A percentile compares a stretch with the other conserved stretches of the same genome.
phyloP scores from a whole-genome alignment of 2,113 vertebrate species.

The Pollimyrus isidori region DNA sequence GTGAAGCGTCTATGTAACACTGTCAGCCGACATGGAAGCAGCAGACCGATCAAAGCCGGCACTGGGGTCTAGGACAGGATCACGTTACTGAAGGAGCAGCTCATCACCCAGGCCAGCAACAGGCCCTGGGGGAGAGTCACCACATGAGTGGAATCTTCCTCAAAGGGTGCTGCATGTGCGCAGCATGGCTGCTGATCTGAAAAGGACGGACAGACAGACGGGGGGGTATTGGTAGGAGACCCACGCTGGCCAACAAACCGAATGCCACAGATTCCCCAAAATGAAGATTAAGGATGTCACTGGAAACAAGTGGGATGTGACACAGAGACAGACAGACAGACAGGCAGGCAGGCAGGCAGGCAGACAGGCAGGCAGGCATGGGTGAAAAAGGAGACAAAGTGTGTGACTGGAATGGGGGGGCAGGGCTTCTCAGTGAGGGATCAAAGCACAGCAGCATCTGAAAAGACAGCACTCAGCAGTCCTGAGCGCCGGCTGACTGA shows the following conservation, averaged over 20 bases:
- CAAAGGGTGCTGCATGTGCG: not conserved
- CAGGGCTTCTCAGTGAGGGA: not conserved
- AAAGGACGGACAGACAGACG: not conserved
- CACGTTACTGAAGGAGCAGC: not conserved
- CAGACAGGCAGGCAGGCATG: not conserved
- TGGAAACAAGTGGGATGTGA: not conserved
- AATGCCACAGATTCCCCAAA: not conserved
- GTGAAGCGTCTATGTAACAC: not conserved
- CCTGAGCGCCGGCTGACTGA: not conserved
- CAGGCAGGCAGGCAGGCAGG: too few relatives aligned
- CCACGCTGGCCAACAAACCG: not conserved
- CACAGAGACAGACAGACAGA: not conserved
- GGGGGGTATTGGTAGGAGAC: not conserved
- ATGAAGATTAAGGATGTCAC: not conserved
- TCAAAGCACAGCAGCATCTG: not conserved
- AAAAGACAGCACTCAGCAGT: slow-evolving; percentile 16
- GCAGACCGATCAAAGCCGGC: slow-evolving; percentile 7
- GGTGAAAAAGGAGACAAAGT: not conserved
- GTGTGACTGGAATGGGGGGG: not conserved
- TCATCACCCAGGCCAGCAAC: not conserved
- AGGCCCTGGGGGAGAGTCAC: not conserved
- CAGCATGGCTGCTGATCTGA: not conserved
- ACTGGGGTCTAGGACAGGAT: not conserved
- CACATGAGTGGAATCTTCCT: not conserved
- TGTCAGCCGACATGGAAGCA: not conserved